phyloP scores from a whole-genome alignment of 2,797 vertebrate genomes.

The Hydrocynus forskahlii region DNA sequence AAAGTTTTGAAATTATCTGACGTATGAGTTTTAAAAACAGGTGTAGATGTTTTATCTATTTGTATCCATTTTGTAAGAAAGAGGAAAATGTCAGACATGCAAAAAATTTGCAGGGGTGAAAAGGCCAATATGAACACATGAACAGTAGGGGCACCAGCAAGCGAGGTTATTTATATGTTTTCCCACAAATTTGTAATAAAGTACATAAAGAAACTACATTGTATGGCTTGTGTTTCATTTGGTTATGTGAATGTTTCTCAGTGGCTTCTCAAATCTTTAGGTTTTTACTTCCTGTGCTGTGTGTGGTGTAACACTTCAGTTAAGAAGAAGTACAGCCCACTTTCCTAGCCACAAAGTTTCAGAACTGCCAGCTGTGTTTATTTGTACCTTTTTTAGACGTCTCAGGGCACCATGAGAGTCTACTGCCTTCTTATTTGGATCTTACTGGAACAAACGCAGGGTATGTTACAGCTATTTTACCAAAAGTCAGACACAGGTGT shows the following conservation, averaged over 20 bases:
- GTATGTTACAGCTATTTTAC: constrained; percentile 19
- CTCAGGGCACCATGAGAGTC: background rate
- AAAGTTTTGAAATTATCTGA: too few relatives aligned
- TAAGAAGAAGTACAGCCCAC: background rate
- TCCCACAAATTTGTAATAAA: constrained; percentile 4
- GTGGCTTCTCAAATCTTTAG: background rate
- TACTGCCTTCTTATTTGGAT: constrained; percentile 21
- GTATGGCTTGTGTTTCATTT: background rate
- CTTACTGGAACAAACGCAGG: constrained; percentile 16
- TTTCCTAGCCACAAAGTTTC: background rate
- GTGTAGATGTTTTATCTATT: too few relatives aligned
- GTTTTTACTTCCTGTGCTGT: constrained; percentile 18
- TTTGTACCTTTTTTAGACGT: background rate
- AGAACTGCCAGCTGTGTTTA: background rate
- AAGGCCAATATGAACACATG: too few relatives aligned
- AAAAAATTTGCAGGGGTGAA: too few relatives aligned
- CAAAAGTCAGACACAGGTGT: background rate
- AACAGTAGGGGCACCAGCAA: background rate
- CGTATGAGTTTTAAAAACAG: too few relatives aligned
- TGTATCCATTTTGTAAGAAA: too few relatives aligned
- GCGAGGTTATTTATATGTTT: background rate
- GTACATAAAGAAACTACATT: background rate
- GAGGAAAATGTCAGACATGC: too few relatives aligned
- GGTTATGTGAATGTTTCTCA: background rate
- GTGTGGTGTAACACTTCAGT: background rate